Base-by-base conservation (phyloP, 2,113 vertebrate genomes). In the Leptocoma aspasia region DNA sequence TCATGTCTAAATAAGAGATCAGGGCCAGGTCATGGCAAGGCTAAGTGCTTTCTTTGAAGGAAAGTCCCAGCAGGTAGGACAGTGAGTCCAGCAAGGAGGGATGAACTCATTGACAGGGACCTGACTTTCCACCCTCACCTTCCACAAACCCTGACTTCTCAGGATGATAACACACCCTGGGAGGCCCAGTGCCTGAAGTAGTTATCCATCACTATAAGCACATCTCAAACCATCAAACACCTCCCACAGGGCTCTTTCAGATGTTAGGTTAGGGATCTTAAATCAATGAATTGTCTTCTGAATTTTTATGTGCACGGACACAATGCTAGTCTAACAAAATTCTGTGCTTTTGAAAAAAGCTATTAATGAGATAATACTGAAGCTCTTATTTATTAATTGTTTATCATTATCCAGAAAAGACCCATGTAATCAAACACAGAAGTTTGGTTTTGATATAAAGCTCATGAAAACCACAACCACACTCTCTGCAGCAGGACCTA, bases 101-200 rank as follows among this genome's bases (percentile, higher is more conserved):
- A 11, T 69, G 83, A 52, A 20, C 52, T 33, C 3, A 0, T 33
- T 30, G 4, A 2, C 1, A 4, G 44, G n/a, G 50, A 57, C 37
- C 24, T 30, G 66, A 39, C 37, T 60, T 86, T 68, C 50, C 33
- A 31, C 0, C 1, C 57, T 92, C 47, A 56, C 54, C 72, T 82
- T 45, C 44, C 0, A 0, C 60, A 61, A 20, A 9, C n/a, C 0
- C 4, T 24, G 24, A 33, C 16, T 41, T 54, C 68, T 82, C 77
- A 57, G 22, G 6, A 12, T 8, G 33, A 20, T 22, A 41, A 16
- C 41, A 56, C 33, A 13, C 39, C 68, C 59, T 3, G 12, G 50
- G 82, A 75, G 28, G 17, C 24, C 60, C 23, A 22, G 9, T 30
- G 47, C 6, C 60, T 68, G 39, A 50, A 52, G 6, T 9, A 24